Evolutionary conservation across 2,113 vertebrate species (phyloP).

Genomic region (Galeopterus variegatus): DNA sequence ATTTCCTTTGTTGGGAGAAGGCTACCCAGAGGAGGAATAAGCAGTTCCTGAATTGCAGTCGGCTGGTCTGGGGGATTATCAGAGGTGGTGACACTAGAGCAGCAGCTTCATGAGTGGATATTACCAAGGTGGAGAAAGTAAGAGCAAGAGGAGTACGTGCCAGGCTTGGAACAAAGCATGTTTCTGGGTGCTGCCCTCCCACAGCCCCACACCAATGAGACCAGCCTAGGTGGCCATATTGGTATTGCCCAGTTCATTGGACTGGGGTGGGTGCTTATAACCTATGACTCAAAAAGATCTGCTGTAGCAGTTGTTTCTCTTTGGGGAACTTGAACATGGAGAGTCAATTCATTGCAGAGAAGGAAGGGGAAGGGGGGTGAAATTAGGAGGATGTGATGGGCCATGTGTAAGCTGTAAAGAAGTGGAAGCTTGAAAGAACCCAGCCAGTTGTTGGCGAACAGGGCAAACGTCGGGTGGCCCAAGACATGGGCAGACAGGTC

Average conservation of each 20-base stretch:
- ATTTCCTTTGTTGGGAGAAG: not conserved
- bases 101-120: not conserved
- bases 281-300: conserved; percentile 5
- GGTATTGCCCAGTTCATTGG: not conserved
- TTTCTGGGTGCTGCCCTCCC: not conserved
- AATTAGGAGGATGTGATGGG: not conserved
- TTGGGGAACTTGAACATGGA: not conserved
- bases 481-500: not conserved
- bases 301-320: not conserved
- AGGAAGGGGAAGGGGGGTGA: not conserved
- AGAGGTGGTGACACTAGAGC: not conserved
- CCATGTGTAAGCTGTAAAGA: not conserved
- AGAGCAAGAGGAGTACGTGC: not conserved
- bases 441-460: not conserved
- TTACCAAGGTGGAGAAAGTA: not conserved
- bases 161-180: not conserved
- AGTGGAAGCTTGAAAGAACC: not conserved
- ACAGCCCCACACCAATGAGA: not conserved
- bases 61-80: not conserved
- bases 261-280: not conserved
- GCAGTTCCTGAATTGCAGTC: not conserved
- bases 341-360: not conserved
- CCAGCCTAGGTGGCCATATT: not conserved
- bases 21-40: not conserved
- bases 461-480: not conserved